Evolutionary conservation across 2,797 vertebrate species (phyloP), one percentile per base, ranked within the genome.

Genomic region (Vultur gryphus): DNA sequence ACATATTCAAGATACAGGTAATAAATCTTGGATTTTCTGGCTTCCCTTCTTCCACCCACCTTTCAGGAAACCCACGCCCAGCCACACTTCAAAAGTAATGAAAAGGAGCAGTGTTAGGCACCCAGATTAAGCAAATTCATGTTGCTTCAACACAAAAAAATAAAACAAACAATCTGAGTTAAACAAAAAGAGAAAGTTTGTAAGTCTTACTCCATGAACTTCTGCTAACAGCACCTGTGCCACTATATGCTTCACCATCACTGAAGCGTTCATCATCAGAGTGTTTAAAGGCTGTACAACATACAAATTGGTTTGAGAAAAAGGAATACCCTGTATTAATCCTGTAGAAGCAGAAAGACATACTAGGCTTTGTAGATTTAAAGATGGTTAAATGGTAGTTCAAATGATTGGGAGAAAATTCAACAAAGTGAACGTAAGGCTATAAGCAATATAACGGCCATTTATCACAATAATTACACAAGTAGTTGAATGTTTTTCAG

Each of bases 261-360:
- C 98, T 98, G 97, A 99, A 97, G 79, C 96, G 97, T 15, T 98
- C 98, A 94, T 98, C 99, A 93, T 98, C 99, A 94, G 96, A 96
- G 80, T 98, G 94, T 95, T 98, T 99, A 96, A 98, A 85, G 58
- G 97, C 99, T 99, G 99, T 79, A 97, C 85, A 95, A 98, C 89
- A 98, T 11, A 98, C 5, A 97, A 97, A 92, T 81, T 16, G 57
- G 70, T 79, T 93, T 95, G 52, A 98, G 89, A 90, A 97, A 92
- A 96, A 87, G 39, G 57, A 93, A 86, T n/a, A 58, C 39, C 52
- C 83, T 33, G 41, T 35, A 80, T 65, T 51, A 54, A 79, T 61
- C n/a, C 77, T n/a, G 11, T 16, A 71, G n/a, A 73, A 88, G 48
- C 61, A 77, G 69, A 59, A 76, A 48, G 37, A 41, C 43, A 17